Evolutionary conservation across 2,888 invertebrate genomes (phyloP), one percentile per base, ranked within the genome.

Genomic region (Malthinus seriepunctatus): DNA sequence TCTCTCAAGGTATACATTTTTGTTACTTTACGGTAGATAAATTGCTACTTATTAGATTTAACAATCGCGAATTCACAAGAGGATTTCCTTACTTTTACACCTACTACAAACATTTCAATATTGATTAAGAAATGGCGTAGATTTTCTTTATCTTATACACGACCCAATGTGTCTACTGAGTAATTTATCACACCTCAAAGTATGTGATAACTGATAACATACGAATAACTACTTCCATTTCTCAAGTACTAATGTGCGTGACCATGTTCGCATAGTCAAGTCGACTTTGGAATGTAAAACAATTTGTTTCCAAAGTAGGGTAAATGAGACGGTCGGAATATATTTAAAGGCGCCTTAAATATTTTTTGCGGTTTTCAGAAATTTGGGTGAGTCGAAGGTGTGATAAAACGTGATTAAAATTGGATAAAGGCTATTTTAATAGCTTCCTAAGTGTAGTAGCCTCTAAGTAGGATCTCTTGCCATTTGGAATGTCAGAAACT

Each of bases 201-300:
- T 39, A 14, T 39, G 39, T 39, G 14, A 39, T 42, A 15, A 15
- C 39, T n/a, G n/a, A n/a, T n/a, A n/a, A n/a, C n/a, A n/a, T n/a
- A n/a, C n/a, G n/a, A n/a, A 42, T 15, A 42, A 23, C 4, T 39
- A 15, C 15, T n/a, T 23, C 14, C 39, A 15, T 42, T n/a, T 23
- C 39, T 42, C 39, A n/a, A 7, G n/a, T 15, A 42, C 23, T 15
- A 37, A 42, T 42, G 39, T 42, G 39, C 39, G 39, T 42, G 39
- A 42, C 39, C 39, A 15, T 42, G 15, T 15, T 15, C 23, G 39
- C 39, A 42, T 42, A 42, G 39, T 15, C 39, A 42, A n/a, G 39
- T 23, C 39, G 9, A 42, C 39, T 42, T 42, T 42, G 39, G 23
- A 15, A 42, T 23, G 10, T 42, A 23, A 15, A 42, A 42, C 15